Conservation (phyloP, 2,888 invertebrate species). For the Lepas anatifera region DNA sequence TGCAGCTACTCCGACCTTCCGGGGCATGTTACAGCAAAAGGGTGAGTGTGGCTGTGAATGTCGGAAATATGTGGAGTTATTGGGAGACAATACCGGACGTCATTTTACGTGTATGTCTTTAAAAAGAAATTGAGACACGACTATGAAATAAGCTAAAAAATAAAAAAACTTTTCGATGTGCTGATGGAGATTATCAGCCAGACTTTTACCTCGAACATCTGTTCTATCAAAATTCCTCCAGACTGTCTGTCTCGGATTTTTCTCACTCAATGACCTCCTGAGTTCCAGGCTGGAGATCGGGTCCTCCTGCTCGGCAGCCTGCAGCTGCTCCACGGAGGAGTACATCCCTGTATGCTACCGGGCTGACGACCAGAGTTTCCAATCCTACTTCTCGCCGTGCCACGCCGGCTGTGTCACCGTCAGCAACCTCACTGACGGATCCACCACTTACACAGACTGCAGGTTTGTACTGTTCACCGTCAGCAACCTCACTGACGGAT, state of each 20-base stretch:
- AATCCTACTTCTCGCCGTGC: slow-evolving; percentile 24
- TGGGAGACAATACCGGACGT: too few species aligned
- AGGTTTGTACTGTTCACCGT: slow-evolving; percentile 11
- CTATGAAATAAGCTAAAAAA: too few species aligned
- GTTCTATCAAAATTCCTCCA: not conserved
- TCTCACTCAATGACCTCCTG: too few species aligned
- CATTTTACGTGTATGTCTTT: too few species aligned
- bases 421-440: not conserved
- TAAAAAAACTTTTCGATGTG: too few species aligned
- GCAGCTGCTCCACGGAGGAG: slow-evolving; percentile 18
- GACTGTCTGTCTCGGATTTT: too few species aligned
- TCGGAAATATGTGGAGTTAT: too few species aligned
- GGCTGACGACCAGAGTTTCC: not conserved
- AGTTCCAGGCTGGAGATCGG: slow-evolving; percentile 15
- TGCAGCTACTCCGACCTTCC: slow-evolving; percentile 23
- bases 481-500: not conserved
- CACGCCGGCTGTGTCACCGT: slow-evolving; percentile 22
- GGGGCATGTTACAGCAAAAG: slow-evolving; percentile 15
- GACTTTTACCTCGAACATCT: too few species aligned
- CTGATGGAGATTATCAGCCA: too few species aligned
- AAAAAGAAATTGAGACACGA: too few species aligned
- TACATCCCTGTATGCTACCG: slow-evolving; percentile 22
- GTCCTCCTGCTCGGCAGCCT: slow-evolving; percentile 17
- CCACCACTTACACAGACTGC: slow-evolving; percentile 16
- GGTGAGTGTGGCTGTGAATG: too few species aligned